phyloP scores from a whole-genome alignment of 2,888 invertebrate species.

The Netelia virgata region DNA sequence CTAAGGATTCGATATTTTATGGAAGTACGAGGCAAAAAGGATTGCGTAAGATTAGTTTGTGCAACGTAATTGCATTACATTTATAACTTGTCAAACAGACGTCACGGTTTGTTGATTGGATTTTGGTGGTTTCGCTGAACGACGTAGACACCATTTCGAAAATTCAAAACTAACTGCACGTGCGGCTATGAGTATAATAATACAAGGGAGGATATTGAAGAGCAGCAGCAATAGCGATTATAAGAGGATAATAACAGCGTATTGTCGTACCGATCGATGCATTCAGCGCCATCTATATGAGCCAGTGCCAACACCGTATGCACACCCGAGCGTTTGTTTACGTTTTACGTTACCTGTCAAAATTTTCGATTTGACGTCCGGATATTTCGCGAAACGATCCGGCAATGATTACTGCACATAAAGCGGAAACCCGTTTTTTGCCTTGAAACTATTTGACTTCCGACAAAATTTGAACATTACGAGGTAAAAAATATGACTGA shows the following conservation, averaged over 20 bases:
- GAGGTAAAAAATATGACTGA: conserved; percentile 64
- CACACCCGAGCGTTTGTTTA: conserved; percentile 61
- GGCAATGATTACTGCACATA: conserved; percentile 2
- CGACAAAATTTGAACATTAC: background rate
- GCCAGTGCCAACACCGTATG: background rate
- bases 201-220: background rate
- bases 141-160: background rate
- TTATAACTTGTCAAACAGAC: background rate
- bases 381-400: conserved; percentile 4
- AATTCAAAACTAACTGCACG: background rate
- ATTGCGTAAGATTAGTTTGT: background rate
- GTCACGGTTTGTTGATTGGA: background rate
- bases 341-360: conserved; percentile 41
- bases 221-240: background rate
- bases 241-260: background rate
- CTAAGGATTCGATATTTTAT: too few species aligned
- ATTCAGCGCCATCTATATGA: conserved; percentile 6
- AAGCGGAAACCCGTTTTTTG: background rate
- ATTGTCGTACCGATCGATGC: background rate
- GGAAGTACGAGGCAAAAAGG: background rate
- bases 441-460: conserved; percentile 7
- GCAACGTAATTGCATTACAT: background rate
- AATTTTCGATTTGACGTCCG: background rate
- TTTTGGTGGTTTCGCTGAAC: too few species aligned
- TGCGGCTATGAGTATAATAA: background rate